Evolutionary conservation across 1,140 invertebrate species (phyloP), one percentile per base, ranked within the genome.

Genomic region (Steinernema feltiae): DNA sequence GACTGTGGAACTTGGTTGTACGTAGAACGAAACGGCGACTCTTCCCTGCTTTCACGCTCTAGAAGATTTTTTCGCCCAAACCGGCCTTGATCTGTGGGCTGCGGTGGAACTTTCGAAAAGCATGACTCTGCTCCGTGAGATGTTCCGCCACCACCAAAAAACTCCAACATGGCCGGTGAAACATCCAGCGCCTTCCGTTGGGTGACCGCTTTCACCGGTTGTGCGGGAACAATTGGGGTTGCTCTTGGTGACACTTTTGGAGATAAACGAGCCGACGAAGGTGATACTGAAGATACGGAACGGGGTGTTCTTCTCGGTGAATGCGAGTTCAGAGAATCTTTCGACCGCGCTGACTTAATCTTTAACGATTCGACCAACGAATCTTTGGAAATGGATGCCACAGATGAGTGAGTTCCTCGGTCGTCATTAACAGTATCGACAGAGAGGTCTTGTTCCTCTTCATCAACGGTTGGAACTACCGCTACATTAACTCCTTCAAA

Each of bases 81-180:
- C 30, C 32, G 73, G 73, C 48, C 48, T 73, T 48, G 31, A 32
- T 74, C 73, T 27, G 46, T 29, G 15, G 73, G 74, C 21, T 30
- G 70, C 0, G 73, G 72, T n/a, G 74, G 74, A 46, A 75, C 41
- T 76, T 30, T 77, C 29, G 24, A 73, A 74, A 24, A 71, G 35
- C 35, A 76, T 29, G 74, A 69, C 31, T 46, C 46, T 21, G 77
- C 29, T 32, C 77, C 27, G 69, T 77, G 76, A 32, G 41, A 46
- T 21, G 77, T 18, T n/a, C 74, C 79, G n/a, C n/a, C n/a, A 18
- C 81, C 82, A 48, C 81, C 81, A 69, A 82, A 82, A 30, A 82
- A 46, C 48, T 82, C 81, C 72, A 80, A 32, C 81, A 82, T 82
- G 0, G 74, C 81, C 21, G 81, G 80, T 0, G 81, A 82, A 82